phyloP scores from a whole-genome alignment of 2,888 invertebrate genomes.

The Drosophila atripex region DNA sequence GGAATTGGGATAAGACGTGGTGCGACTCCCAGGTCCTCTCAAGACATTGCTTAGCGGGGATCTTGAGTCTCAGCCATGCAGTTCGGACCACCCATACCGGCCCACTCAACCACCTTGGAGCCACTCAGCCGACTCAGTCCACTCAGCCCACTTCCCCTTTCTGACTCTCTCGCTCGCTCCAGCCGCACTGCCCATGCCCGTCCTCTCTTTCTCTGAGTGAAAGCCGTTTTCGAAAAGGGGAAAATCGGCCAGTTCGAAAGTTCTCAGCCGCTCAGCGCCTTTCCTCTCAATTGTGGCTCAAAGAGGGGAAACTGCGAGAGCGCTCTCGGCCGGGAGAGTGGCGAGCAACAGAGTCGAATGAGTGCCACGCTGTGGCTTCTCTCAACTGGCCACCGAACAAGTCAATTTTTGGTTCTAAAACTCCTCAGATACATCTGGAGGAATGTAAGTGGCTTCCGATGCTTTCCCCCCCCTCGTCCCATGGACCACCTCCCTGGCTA shows the following conservation, averaged over 20 bases:
- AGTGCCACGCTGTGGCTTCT: no score
- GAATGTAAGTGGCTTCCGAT: neutral
- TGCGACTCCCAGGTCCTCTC: no score
- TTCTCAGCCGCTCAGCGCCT: neutral
- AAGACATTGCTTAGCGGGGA: neutral
- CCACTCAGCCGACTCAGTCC: neutral
- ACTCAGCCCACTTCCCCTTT: constrained; percentile 17
- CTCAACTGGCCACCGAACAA: no score
- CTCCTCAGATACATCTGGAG: neutral
- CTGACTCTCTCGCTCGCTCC: neutral
- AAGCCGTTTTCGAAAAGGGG: constrained; percentile 39
- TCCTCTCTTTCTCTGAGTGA: constrained; percentile 17
- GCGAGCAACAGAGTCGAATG: no score
- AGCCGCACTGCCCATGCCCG: neutral
- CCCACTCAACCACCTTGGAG: constrained; percentile 2
- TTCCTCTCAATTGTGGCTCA: constrained; percentile 44
- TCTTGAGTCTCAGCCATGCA: neutral
- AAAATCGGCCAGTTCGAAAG: constrained; percentile 18
- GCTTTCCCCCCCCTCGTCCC: neutral
- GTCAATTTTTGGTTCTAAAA: no score
- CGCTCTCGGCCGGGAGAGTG: neutral
- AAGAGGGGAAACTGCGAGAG: constrained; percentile 43
- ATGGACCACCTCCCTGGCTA: no score
- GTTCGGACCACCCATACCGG: constrained; percentile 1
- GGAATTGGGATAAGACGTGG: no score